Percentiles rank a stretch among this genome's conserved stretches.
phyloP scores from a whole-genome alignment of 2,888 invertebrate species.

The Pyrocoelia pectoralis region DNA sequence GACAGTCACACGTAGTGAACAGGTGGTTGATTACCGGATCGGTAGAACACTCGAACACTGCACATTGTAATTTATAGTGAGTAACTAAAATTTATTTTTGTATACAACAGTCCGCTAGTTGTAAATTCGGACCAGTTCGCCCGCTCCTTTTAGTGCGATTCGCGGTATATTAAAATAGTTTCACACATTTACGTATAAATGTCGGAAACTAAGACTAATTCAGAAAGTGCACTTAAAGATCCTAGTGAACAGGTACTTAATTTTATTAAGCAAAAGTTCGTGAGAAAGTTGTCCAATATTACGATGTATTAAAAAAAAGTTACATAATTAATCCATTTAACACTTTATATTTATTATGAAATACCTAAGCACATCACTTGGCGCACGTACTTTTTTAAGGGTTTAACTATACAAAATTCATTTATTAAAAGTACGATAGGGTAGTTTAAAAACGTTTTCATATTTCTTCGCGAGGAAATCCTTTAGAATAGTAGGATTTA shows the following conservation, averaged over 20 bases:
- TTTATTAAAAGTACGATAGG: too few species aligned
- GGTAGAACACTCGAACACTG: neutral
- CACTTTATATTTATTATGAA: too few species aligned
- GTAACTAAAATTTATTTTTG: conserved; percentile 8
- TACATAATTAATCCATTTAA: too few species aligned
- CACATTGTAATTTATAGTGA: neutral
- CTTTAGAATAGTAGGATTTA: too few species aligned
- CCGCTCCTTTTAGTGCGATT: conserved; percentile 7
- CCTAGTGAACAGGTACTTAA: neutral
- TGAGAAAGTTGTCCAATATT: too few species aligned
- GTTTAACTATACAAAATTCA: too few species aligned
- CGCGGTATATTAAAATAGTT: neutral
- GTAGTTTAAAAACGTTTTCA: too few species aligned
- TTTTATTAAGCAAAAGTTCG: neutral
- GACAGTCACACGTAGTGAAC: neutral
- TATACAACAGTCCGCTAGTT: neutral
- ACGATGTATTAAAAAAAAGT: too few species aligned
- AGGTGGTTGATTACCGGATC: neutral
- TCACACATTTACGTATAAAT: neutral
- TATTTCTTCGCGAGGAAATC: too few species aligned
- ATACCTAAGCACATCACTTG: too few species aligned
- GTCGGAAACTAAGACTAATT: neutral
- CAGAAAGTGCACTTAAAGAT: neutral
- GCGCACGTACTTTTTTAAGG: too few species aligned
- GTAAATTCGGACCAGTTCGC: neutral